Percentiles rank a stretch among this genome's conserved stretches.
Evolutionary conservation across 2,113 vertebrate species (phyloP).

Genomic region (Hypanus sabinus): DNA sequence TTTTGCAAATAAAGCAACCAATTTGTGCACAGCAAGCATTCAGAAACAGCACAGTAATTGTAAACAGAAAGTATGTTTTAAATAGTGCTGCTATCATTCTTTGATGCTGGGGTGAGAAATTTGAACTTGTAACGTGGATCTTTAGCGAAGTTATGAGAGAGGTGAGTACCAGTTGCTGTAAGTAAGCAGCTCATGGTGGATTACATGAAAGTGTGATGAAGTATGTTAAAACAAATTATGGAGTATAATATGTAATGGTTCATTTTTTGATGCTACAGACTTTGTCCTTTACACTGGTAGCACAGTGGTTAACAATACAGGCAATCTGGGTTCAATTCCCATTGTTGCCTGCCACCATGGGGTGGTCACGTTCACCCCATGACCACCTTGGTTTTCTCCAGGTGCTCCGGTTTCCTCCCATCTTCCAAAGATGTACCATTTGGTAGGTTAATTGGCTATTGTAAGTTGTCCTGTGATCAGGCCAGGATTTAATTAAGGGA

Average conservation of each 20-base stretch:
- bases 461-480: too few species aligned
- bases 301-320: too few species aligned
- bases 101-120: background rate
- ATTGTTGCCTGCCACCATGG: too few species aligned
- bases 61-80: background rate
- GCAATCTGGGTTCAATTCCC: too few species aligned
- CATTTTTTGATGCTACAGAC: background rate
- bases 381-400: too few species aligned
- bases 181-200: background rate
- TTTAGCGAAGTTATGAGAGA: background rate
- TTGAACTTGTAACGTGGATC: background rate
- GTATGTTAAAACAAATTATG: background rate
- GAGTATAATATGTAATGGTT: background rate
- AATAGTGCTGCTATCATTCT: background rate
- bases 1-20: background rate
- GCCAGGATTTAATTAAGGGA: too few species aligned
- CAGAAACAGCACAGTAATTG: background rate
- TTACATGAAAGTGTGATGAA: background rate
- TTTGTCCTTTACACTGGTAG: background rate
- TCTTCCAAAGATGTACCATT: too few species aligned
- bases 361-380: too few species aligned
- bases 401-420: too few species aligned
- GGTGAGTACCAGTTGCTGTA: background rate
- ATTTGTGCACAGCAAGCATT: background rate
- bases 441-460: too few species aligned